phyloP scores from a whole-genome alignment of 1,140 invertebrate genomes.

The Lordiphosa mommai region DNA sequence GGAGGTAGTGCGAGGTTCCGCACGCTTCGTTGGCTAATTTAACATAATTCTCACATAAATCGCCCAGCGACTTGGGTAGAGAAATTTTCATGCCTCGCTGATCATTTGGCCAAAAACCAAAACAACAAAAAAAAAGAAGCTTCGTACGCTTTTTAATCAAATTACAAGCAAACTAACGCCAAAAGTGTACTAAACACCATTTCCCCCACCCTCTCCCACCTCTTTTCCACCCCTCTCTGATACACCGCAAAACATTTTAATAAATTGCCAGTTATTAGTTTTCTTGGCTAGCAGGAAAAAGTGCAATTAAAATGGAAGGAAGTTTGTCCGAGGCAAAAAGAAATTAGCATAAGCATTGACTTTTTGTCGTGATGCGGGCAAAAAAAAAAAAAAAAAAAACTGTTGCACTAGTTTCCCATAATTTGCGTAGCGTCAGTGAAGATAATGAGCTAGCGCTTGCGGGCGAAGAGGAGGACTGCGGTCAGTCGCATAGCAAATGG shows the following conservation, averaged over 20 bases:
- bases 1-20: neutral
- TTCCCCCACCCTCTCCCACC: neutral
- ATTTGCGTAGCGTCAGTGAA: constrained; percentile 51
- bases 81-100: constrained; percentile 71
- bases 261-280: constrained; percentile 74
- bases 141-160: constrained; percentile 35
- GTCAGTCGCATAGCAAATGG: constrained; percentile 70
- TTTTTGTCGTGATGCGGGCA: constrained; percentile 28
- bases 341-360: constrained; percentile 72
- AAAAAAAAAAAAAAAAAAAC: constrained; percentile 37
- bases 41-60: constrained; percentile 77
- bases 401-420: constrained; percentile 67
- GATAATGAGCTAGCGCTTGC: constrained; percentile 52
- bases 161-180: constrained; percentile 38
- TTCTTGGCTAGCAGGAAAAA: constrained; percentile 61
- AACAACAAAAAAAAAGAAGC: constrained; percentile 1
- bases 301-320: constrained; percentile 71
- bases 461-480: constrained; percentile 26
- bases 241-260: constrained; percentile 70
- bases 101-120: constrained; percentile 35
- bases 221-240: constrained; percentile 15
- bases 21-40: constrained; percentile 66
- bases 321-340: constrained; percentile 37
- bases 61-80: constrained; percentile 60
- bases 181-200: constrained; percentile 36